A percentile compares a stretch with the other conserved stretches of the same genome.
phyloP scores from a whole-genome alignment of 2,797 vertebrate genomes.

The Odontamblyopus lacepedii region DNA sequence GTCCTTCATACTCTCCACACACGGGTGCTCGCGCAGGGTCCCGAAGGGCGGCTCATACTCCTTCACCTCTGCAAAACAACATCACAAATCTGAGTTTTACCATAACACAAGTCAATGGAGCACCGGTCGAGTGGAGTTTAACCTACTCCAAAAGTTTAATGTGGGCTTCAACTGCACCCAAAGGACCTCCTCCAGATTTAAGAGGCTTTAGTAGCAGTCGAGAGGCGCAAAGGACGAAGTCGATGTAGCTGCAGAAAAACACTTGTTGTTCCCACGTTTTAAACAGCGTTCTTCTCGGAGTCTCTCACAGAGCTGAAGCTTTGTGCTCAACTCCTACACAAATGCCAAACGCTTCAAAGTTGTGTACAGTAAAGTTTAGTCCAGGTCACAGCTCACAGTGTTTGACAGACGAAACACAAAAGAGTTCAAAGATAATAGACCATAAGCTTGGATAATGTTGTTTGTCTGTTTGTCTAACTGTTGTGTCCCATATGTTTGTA shows the following conservation, averaged over 20 bases:
- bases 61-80: conserved; percentile 84
- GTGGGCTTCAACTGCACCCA: conserved; percentile 36
- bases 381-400: conserved; percentile 30
- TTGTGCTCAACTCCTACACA: conserved; percentile 45
- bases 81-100: conserved; percentile 17
- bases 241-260: conserved; percentile 47
- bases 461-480: too few species aligned
- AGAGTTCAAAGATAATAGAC: conserved; percentile 1
- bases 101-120: not conserved
- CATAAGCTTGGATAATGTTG: too few species aligned
- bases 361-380: conserved; percentile 36
- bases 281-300: conserved; percentile 27
- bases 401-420: conserved; percentile 16
- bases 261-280: conserved; percentile 44
- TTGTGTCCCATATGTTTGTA: too few species aligned
- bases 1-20: conserved; percentile 99
- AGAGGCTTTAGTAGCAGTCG: conserved; percentile 55
- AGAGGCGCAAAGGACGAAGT: conserved; percentile 41
- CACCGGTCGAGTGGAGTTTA: not conserved
- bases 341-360: conserved; percentile 40
- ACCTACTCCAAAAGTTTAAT: conserved; percentile 1
- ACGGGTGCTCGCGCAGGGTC: conserved; percentile 93
- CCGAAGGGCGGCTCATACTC: conserved; percentile 95
- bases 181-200: conserved; percentile 41
- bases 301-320: conserved; percentile 40